Percentiles rank a stretch among this genome's conserved stretches.
Conservation (phyloP, 2,113 vertebrate genomes). For the Pyxicephalus adspersus region DNA sequence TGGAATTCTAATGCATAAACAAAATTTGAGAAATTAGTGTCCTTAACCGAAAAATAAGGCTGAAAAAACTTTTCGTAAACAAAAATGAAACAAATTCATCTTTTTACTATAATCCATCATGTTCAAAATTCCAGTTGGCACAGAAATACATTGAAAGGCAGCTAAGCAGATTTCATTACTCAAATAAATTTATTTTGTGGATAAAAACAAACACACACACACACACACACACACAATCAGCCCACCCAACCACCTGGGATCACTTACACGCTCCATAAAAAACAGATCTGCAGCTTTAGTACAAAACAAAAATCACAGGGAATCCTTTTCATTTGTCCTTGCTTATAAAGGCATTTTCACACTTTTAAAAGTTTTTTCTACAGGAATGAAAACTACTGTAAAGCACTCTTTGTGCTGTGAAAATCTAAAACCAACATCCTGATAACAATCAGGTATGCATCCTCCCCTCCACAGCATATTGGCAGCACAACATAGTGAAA, state of each 20-base stretch:
- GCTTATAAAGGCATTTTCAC: too few relatives aligned
- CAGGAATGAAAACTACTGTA: too few relatives aligned
- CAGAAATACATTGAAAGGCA: slow-evolving; percentile 25
- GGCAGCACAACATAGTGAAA: too few relatives aligned
- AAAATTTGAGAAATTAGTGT: not conserved
- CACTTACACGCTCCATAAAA: slow-evolving; percentile 82
- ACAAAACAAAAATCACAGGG: slow-evolving; percentile 59
- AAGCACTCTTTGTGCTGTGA: too few relatives aligned
- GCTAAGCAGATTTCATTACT: slow-evolving; percentile 69
- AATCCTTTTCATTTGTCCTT: too few relatives aligned
- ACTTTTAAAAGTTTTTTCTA: too few relatives aligned
- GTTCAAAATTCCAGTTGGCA: slow-evolving; percentile 19
- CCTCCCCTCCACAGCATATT: too few relatives aligned
- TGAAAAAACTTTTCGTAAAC: not conserved
- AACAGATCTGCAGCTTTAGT: slow-evolving; percentile 78
- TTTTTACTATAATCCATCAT: not conserved
- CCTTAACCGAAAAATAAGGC: not conserved
- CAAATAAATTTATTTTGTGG: slow-evolving; percentile 74
- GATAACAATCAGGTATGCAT: too few relatives aligned
- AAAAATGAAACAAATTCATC: not conserved
- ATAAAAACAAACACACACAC: slow-evolving; percentile 66
- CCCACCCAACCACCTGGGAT: slow-evolving; percentile 71
- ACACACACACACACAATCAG: slow-evolving; percentile 60
- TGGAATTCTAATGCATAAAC: not conserved
- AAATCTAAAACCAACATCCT: too few relatives aligned